Evolutionary conservation across 92 coral and sea anemone genomes (phyloP).

Genomic region (Heliopora coerulea): DNA sequence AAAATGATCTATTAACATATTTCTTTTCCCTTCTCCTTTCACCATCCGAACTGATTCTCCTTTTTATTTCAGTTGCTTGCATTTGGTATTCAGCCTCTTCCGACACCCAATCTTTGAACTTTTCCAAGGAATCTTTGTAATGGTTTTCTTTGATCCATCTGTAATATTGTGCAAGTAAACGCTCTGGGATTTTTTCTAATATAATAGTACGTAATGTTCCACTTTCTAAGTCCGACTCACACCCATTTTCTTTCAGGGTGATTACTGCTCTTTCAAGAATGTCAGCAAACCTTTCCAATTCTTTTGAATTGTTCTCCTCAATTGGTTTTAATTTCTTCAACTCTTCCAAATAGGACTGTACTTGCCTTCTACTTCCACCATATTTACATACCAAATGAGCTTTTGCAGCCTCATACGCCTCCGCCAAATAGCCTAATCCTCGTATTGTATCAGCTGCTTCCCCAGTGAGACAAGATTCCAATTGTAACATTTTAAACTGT

Average conservation of each 20-base stretch:
- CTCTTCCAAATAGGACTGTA: too few relatives aligned
- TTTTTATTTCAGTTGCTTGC: conserved; percentile 56
- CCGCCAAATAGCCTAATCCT: too few relatives aligned
- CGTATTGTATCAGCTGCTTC: too few relatives aligned
- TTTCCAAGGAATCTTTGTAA: conserved; percentile 47
- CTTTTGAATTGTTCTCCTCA: too few relatives aligned
- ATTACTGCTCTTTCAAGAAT: too few relatives aligned
- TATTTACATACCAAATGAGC: background rate
- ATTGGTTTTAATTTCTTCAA: too few relatives aligned
- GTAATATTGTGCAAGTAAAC: conserved; percentile 45
- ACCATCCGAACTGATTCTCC: too few relatives aligned
- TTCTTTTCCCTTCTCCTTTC: background rate
- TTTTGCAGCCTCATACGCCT: too few relatives aligned
- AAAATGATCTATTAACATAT: conserved; percentile 1
- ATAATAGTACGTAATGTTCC: conserved; percentile 60
- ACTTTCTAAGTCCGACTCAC: conserved; percentile 46
- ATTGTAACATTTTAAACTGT: too few relatives aligned
- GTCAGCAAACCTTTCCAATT: too few relatives aligned
- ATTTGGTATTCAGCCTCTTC: conserved; percentile 63
- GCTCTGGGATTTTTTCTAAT: conserved; percentile 57
- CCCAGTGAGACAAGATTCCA: too few relatives aligned
- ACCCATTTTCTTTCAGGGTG: conserved; percentile 48
- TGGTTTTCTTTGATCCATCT: conserved; percentile 47
- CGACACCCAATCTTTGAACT: conserved; percentile 54
- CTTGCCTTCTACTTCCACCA: background rate